Base-by-base conservation (phyloP, 1,140 invertebrate genomes). In the Eumaeus atala region DNA sequence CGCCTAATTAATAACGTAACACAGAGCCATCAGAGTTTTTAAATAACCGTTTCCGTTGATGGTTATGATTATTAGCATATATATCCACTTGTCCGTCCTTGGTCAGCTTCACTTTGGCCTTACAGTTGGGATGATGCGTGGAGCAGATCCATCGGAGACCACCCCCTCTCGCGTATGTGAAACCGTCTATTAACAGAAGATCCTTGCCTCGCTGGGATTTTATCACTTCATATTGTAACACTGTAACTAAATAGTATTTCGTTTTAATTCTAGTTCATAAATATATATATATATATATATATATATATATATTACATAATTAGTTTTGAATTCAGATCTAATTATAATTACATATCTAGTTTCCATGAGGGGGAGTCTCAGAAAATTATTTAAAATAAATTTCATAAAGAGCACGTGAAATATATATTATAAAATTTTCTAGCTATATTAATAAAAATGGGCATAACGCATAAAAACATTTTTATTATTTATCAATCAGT, bases 11-110 rank as follows among this genome's bases (percentile, higher is more conserved):
- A 3, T 57, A 10, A 34, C 56, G 37, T 34, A 59, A 49, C 17
- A 57, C 33, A 10, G 35, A 40, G 9, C 63, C 62, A 35, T 53
- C 44, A 0, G 37, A 48, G 21, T 61, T 60, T 12, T 52, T 47
- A 35, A 59, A 62, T 10, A 62, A 64, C 44, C 66, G 64, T 49
- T 66, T 71, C 0, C 66, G 63, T 16, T 51, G 48, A 55, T 77
- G 74, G 10, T 59, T 67, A 36, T 78, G 75, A 7, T 61, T 48
- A 17, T 69, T 66, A 6, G 42, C 36, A 6, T 70, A 58, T 1
- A 37, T 18, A 1, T 56, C 36, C 21, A 77, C 62, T 0, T 18
- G 21, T 0, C 58, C 62, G 7, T 62, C 33, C 9, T 48, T 48
- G 17, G 66, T 59, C 9, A 73, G 28, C n/a, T 50, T 59, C 9